Percentiles rank a stretch among this genome's conserved stretches.
phyloP scores from a whole-genome alignment of 2,797 vertebrate genomes.

The Sebastes umbrosus region DNA sequence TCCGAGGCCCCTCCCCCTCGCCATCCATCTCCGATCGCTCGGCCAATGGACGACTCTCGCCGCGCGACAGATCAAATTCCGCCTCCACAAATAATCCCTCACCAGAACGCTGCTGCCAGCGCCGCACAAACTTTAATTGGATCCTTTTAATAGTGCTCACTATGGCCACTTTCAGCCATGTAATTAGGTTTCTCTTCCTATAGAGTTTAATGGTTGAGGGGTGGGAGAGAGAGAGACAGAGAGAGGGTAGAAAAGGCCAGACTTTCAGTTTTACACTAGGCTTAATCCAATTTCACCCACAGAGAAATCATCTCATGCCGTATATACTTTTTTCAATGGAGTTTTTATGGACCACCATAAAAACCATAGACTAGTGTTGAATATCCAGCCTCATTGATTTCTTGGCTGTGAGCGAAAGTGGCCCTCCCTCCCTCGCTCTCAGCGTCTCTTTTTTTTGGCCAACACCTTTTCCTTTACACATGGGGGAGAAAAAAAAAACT shows the following conservation, averaged over 20 bases:
- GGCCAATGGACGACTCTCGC: slow-evolving; percentile 33
- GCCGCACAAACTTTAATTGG: slow-evolving; percentile 75
- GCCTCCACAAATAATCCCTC: slow-evolving; percentile 65
- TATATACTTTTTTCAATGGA: slow-evolving; percentile 68
- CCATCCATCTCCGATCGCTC: slow-evolving; percentile 25
- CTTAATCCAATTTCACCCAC: slow-evolving; percentile 80
- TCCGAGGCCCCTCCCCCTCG: slow-evolving; percentile 45
- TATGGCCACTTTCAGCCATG: slow-evolving; percentile 73
- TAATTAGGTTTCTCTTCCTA: slow-evolving; percentile 77
- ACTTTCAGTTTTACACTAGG: slow-evolving; percentile 69
- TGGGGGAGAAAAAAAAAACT: no score
- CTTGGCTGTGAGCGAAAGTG: slow-evolving; percentile 35
- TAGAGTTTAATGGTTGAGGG: slow-evolving; percentile 66
- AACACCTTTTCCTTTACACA: slow-evolving; percentile 11
- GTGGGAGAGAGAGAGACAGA: not conserved
- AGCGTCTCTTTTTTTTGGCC: not conserved
- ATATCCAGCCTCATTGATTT: slow-evolving; percentile 75
- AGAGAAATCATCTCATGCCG: slow-evolving; percentile 77
- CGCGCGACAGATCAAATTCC: slow-evolving; percentile 59
- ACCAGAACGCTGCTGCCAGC: slow-evolving; percentile 59
- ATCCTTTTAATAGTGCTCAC: slow-evolving; percentile 79
- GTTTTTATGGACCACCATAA: slow-evolving; percentile 71
- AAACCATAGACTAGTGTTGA: slow-evolving; percentile 68
- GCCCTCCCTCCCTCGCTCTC: slow-evolving; percentile 4
- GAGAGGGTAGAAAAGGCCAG: slow-evolving; percentile 38